phyloP scores from a whole-genome alignment of 2,113 vertebrate genomes.

The Tragelaphus strepsiceros region DNA sequence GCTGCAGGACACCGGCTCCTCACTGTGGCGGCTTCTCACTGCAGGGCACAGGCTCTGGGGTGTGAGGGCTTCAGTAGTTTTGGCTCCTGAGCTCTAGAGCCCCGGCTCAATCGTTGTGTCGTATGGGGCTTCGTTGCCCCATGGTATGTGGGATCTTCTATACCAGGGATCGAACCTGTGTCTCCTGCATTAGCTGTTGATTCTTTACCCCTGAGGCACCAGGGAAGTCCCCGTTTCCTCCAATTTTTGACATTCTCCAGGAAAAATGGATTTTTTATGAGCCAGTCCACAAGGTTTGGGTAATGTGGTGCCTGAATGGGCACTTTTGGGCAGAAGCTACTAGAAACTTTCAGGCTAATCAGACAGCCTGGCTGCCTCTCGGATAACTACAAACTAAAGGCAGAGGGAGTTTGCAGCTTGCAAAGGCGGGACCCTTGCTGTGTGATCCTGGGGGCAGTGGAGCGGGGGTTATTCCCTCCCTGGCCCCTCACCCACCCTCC shows the following conservation, averaged over 20 bases:
- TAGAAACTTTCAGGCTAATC: neutral
- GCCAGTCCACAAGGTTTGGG: neutral
- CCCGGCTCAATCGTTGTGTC: no score
- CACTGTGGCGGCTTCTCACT: neutral
- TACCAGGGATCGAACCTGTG: neutral
- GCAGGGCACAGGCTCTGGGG: neutral
- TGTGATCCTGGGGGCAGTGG: neutral
- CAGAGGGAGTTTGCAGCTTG: neutral
- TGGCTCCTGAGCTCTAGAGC: neutral
- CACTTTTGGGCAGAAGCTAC: neutral
- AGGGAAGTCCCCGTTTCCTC: neutral
- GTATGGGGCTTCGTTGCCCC: neutral
- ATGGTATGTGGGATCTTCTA: accelerated
- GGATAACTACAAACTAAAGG: neutral
- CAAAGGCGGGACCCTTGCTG: neutral
- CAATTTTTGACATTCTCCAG: neutral
- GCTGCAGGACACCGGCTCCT: accelerated
- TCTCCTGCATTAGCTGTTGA: neutral
- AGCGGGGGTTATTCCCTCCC: neutral
- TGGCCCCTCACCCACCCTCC: accelerated
- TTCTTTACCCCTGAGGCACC: neutral
- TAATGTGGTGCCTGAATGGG: no score
- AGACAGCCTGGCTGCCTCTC: neutral
- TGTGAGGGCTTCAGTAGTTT: neutral
- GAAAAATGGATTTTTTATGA: neutral